Evolutionary conservation across 2,797 vertebrate species (phyloP), one percentile per base, ranked within the genome.

Genomic region (Halcyon leucocephala): DNA sequence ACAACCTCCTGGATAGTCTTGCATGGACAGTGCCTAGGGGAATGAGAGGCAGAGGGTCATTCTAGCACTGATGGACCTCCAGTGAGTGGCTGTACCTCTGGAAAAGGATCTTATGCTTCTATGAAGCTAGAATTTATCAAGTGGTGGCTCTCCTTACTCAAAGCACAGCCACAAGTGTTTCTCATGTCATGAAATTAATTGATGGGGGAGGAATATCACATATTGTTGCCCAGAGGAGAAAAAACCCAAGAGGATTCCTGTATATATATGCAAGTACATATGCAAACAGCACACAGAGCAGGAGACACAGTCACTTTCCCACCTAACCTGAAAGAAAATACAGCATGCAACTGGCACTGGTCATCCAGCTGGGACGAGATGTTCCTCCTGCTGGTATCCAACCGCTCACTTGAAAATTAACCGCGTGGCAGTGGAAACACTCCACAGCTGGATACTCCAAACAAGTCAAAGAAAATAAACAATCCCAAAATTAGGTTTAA

Each of bases 401-500:
- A 74, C 41, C 0, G 0, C 69, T 93, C 1, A 24, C 67, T 81
- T 84, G 86, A 46, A 96, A 95, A 96, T 62, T 52, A 92, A 90
- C 69, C 0, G 0, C 73, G 93, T 93, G 89, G 49, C 81, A 94
- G 79, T 21, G 13, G 58, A 76, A 93, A 92, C 1, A 9, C 0
- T 5, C 73, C 92, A 31, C 92, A 96, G 92, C 93, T 97, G 94
- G 88, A 94, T 89, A 82, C 41, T 42, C 60, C 1, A 6, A 95
- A 72, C 1, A 26, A 93, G 60, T 46, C 66, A 91, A 91, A 86
- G 86, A 55, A 88, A 94, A 90, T 86, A 95, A 96, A 94, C 93
- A 94, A 93, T 62, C 82, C 55, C 46, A 4, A 95, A 94, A 95
- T 94, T 88, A 87, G 81, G 44, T 78, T 79, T 79, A 85, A 95